These are phyloP conservation scores for Paragorgia papillata DNA, from an alignment of 92 coral and sea anemone species.

Conservation along the genomic window DNA sequence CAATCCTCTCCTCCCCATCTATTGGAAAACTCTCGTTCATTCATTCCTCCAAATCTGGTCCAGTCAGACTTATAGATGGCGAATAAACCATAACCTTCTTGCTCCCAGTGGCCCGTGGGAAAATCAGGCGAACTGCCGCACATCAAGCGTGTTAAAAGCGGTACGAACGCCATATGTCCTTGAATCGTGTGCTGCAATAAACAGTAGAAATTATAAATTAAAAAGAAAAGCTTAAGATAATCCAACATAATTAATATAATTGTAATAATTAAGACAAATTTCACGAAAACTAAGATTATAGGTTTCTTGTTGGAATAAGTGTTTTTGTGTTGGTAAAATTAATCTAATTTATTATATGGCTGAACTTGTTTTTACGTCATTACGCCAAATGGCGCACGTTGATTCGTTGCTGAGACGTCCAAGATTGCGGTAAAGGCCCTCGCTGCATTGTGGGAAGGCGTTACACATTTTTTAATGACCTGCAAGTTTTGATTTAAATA, in stretches of 20 bases:
- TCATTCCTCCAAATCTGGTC: conserved; percentile 84
- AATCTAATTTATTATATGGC: too few relatives aligned
- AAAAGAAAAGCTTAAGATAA: neutral
- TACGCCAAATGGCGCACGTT: too few relatives aligned
- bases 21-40: conserved; percentile 63
- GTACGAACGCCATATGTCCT: conserved; percentile 30
- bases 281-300: too few relatives aligned
- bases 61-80: conserved; percentile 79
- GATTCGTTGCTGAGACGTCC: too few relatives aligned
- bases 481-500: too few relatives aligned
- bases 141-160: conserved; percentile 12
- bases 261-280: too few relatives aligned
- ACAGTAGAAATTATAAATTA: neutral
- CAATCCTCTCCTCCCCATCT: conserved; percentile 93
- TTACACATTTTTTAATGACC: too few relatives aligned
- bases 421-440: too few relatives aligned
- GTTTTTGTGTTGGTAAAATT: too few relatives aligned
- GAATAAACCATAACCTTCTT: conserved; percentile 29
- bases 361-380: too few relatives aligned
- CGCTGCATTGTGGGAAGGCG: too few relatives aligned
- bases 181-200: conserved; percentile 29
- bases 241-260: neutral
- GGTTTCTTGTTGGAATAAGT: too few relatives aligned
- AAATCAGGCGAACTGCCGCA: conserved; percentile 35
- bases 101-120: conserved; percentile 41